Percentiles rank a stretch among this genome's conserved stretches.
phyloP scores from a whole-genome alignment of 2,888 invertebrate genomes.

The Apotomis capreana region DNA sequence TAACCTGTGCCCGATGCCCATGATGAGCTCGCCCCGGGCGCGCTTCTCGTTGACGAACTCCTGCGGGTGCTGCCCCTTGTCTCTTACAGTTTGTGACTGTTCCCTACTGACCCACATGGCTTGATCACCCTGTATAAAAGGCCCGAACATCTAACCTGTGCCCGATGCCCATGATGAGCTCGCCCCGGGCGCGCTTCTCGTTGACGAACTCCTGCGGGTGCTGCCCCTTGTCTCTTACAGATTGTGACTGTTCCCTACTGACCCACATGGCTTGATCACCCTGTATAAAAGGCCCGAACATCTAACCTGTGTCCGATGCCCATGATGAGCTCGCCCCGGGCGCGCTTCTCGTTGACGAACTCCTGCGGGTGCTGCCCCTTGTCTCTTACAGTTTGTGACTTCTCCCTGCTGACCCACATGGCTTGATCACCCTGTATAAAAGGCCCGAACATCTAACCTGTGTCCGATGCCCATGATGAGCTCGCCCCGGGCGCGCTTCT shows the following conservation, averaged over 20 bases:
- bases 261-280: no score
- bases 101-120: no score
- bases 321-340: slow-evolving; percentile 99
- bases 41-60: slow-evolving; percentile 99
- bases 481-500: slow-evolving; percentile 97
- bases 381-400: slow-evolving; percentile 83
- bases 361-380: slow-evolving; percentile 97
- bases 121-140: no score
- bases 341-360: slow-evolving; percentile 98
- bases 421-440: no score
- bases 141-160: slow-evolving; percentile 83
- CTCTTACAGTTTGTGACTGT: slow-evolving; percentile 67
- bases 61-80: slow-evolving; percentile 96
- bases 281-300: neutral
- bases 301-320: slow-evolving; percentile 96
- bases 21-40: slow-evolving; percentile 98
- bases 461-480: slow-evolving; percentile 99
- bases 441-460: slow-evolving; percentile 63
- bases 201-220: slow-evolving; percentile 99
- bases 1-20: slow-evolving; percentile 98
- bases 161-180: slow-evolving; percentile 99
- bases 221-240: slow-evolving; percentile 93
- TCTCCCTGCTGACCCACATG: no score
- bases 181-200: slow-evolving; percentile 97
- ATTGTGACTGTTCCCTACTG: no score